Conservation (phyloP, 2,888 invertebrate genomes). For the Drosophila kuntzei region DNA sequence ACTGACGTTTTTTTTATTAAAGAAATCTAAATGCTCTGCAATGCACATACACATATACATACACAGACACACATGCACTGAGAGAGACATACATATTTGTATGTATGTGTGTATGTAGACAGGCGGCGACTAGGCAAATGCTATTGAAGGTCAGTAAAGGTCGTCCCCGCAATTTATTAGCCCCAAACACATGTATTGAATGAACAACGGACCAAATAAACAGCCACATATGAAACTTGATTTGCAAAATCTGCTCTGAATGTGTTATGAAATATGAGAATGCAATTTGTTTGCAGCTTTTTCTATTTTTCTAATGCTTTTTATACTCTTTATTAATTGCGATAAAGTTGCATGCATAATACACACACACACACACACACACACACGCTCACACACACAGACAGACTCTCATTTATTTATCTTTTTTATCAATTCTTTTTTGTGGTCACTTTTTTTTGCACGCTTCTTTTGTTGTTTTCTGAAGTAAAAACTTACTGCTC, state of each 20-base stretch:
- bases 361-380: conserved; percentile 38
- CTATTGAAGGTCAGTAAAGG: conserved; percentile 79
- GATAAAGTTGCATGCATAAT: conserved; percentile 54
- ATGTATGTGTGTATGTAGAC: conserved; percentile 7
- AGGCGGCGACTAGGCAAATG: conserved; percentile 59
- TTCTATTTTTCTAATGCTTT: conserved; percentile 7
- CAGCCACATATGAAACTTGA: conserved; percentile 31
- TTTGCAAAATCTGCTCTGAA: conserved; percentile 29
- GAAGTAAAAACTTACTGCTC: conserved; percentile 74
- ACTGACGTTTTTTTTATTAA: conserved; percentile 51
- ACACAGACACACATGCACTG: conserved; percentile 5
- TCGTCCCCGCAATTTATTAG: conserved; percentile 60
- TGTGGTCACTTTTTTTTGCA: conserved; percentile 49
- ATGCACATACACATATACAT: conserved; percentile 29
- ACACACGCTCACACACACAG: conserved; percentile 48
- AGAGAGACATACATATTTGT: conserved; percentile 15
- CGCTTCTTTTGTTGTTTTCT: conserved; percentile 34
- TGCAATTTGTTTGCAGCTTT: conserved; percentile 53
- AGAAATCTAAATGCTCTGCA: conserved; percentile 61
- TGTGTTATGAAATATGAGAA: conserved; percentile 69
- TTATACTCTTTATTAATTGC: conserved; percentile 44
- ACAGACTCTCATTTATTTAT: conserved; percentile 62
- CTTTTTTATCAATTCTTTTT: conserved; percentile 30
- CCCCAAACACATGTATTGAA: conserved; percentile 41
- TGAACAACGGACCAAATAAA: conserved; percentile 19